phyloP scores from a whole-genome alignment of 2,113 vertebrate species.

The Chloropsis hardwickii region DNA sequence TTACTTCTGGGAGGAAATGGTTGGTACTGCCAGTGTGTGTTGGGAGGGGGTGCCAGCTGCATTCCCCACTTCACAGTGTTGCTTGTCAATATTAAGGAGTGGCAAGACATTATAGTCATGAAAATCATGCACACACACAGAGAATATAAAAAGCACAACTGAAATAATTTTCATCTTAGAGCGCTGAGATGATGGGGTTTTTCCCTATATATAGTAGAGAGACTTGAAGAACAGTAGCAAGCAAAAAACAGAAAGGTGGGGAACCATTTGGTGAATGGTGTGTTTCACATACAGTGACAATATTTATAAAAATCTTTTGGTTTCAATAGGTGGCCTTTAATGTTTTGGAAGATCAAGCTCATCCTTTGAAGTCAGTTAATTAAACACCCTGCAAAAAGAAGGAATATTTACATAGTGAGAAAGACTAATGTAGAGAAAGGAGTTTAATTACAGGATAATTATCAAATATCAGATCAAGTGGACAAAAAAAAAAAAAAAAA shows the following conservation, averaged over 20 bases:
- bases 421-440: background rate
- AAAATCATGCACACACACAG: background rate
- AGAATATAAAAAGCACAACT: background rate
- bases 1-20: background rate
- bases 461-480: background rate
- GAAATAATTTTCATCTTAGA: background rate
- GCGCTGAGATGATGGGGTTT: background rate
- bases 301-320: background rate
- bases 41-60: background rate
- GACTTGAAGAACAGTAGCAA: background rate
- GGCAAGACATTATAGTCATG: background rate
- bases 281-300: background rate
- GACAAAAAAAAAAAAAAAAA: background rate
- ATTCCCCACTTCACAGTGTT: background rate
- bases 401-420: background rate
- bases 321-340: background rate
- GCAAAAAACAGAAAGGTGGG: background rate
- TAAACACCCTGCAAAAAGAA: background rate
- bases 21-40: background rate
- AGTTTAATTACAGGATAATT: background rate
- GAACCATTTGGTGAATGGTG: background rate
- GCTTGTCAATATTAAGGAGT: background rate
- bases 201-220: background rate
- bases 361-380: background rate
- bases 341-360: background rate